Evolutionary conservation across 30 jellyfish, hydroid and myxozoan genomes (phyloP).

Genomic region (Turritopsis rubra): DNA sequence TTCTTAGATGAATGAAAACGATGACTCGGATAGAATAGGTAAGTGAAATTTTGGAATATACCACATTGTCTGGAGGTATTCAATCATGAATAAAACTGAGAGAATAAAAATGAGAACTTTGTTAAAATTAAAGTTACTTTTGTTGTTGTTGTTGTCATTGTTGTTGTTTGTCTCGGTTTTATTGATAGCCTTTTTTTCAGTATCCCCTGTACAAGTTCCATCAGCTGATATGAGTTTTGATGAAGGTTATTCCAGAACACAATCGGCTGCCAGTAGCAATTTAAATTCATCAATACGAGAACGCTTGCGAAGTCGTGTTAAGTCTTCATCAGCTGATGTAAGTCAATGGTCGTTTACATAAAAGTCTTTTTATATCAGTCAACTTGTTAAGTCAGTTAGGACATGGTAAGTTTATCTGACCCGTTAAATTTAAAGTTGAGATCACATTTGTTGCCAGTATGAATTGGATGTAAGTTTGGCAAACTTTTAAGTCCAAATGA

Average conservation of each 20-base stretch:
- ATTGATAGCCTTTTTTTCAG: background rate
- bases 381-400: too few relatives aligned
- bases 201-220: background rate
- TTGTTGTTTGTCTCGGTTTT: too few relatives aligned
- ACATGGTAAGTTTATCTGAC: too few relatives aligned
- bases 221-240: background rate
- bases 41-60: background rate
- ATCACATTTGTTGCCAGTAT: too few relatives aligned
- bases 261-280: conserved; percentile 39
- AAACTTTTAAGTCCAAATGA: too few relatives aligned
- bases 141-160: too few relatives aligned
- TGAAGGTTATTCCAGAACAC: conserved; percentile 36
- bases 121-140: too few relatives aligned
- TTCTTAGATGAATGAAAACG: background rate
- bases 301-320: conserved; percentile 73
- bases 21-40: background rate
- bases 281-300: conserved; percentile 80
- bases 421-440: too few relatives aligned
- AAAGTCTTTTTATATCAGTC: too few relatives aligned
- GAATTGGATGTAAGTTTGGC: too few relatives aligned
- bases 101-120: too few relatives aligned
- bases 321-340: conserved; percentile 12
- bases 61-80: background rate
- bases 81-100: background rate
- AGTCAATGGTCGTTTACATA: too few relatives aligned